Percentiles rank a stretch among this genome's conserved stretches.
Evolutionary conservation across 2,113 vertebrate species (phyloP).

Genomic region (Caretta caretta): DNA sequence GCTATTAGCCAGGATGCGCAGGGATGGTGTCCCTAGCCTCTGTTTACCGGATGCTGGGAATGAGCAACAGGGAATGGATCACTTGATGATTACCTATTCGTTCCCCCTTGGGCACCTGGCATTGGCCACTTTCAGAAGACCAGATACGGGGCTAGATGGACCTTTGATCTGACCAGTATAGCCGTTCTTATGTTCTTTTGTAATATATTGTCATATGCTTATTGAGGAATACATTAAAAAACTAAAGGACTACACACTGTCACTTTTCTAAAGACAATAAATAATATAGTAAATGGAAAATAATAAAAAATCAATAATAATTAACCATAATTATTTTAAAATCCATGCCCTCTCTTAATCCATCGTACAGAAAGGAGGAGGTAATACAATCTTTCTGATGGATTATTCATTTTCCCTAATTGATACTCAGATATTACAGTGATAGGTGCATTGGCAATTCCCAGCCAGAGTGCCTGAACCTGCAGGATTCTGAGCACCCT

Average conservation of each 20-base stretch:
- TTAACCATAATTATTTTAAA: not conserved
- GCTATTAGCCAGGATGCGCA: no score
- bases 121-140: no score
- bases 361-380: not conserved
- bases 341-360: not conserved
- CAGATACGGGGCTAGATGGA: no score
- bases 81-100: no score
- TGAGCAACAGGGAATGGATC: no score
- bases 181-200: no score
- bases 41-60: no score
- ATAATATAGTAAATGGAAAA: not conserved
- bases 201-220: no score
- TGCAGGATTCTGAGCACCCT: not conserved
- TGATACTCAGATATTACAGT: not conserved
- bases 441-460: fast-evolving
- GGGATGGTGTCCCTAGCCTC: no score
- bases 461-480: not conserved
- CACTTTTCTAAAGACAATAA: not conserved
- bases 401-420: not conserved
- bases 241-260: not conserved
- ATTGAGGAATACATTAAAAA: not conserved
- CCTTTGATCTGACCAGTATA: no score
- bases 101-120: no score
- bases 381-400: not conserved
- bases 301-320: not conserved